Base-by-base conservation (phyloP, 1,140 invertebrate species). In the Papilio helenus region DNA sequence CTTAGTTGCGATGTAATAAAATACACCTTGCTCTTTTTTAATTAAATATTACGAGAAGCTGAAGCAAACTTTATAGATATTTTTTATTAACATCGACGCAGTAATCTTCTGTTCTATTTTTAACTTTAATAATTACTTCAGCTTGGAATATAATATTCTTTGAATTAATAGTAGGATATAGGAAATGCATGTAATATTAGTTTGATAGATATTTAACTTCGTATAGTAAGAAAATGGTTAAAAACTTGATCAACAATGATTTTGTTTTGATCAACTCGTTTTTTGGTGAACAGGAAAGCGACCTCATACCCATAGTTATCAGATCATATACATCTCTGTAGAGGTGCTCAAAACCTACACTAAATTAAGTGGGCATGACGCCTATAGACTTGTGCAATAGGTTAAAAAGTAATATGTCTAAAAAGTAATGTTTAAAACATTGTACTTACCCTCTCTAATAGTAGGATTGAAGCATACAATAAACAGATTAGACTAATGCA, bases 11-110 rank as follows among this genome's bases (percentile, higher is more conserved):
- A 29, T 34, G 10, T 68, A 34, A 68, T 68, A 68, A 68, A 68
- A 68, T 68, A 68, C 61, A 68, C 26, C 26, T 68, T 68, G 61
- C 61, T 68, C 26, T 29, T 34, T 68, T 68, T 68, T 68, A 68
- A 68, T 68, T 68, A 68, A 68, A 68, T 68, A 61, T 68, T 68
- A 68, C 23, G 9, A 18, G 61, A 68, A 68, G 26, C 61, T 29
- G 23, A 29, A 68, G 61, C 2, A 68, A 68, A 68, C 23, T 29
- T 34, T 68, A 68, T 68, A 68, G 20, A 65, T 23, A 51, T 58
- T 68, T 68, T 68, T 68, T 68, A 68, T 29, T 68, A 68, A 68
- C 61, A 68, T 68, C 26, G 61, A 9, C 8, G 18, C 18, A 55
- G 18, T 55, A 55, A 61, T 26, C 8, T 61, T 26, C 26, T 26